Conservation (phyloP, 2,113 vertebrate genomes). For the Platysternon megacephalum region DNA sequence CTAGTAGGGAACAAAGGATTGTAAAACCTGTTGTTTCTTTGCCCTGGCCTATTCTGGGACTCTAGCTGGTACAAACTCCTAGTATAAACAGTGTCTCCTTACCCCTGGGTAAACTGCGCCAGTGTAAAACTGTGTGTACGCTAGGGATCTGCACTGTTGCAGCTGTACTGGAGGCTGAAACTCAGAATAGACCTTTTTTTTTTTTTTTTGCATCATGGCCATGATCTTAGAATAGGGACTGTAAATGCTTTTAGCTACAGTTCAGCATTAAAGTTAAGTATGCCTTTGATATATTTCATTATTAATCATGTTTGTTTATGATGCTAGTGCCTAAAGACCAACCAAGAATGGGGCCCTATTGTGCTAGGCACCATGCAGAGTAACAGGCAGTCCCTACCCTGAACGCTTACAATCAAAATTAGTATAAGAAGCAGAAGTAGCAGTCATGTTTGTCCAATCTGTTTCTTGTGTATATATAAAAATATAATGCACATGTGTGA, state of each 20-base stretch:
- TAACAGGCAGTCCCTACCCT: background rate
- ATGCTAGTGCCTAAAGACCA: background rate
- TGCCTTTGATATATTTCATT: background rate
- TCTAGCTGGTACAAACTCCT: background rate
- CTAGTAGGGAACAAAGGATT: background rate
- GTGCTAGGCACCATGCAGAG: background rate
- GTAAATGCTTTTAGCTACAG: background rate
- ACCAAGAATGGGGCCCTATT: background rate
- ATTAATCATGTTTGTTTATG: background rate
- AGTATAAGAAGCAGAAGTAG: background rate
- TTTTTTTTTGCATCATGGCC: background rate
- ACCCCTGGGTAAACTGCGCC: background rate
- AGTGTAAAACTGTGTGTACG: background rate
- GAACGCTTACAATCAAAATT: background rate
- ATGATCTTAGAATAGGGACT: background rate
- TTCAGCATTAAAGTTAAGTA: background rate
- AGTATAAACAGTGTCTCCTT: background rate
- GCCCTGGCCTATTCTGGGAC: background rate
- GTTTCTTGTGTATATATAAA: background rate
- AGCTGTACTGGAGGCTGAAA: background rate
- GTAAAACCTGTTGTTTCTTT: background rate
- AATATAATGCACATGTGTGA: background rate
- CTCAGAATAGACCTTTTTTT: background rate
- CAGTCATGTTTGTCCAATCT: background rate
- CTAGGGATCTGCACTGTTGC: fast-evolving